Base-by-base conservation (phyloP, 2,888 invertebrate genomes). In the Morpho helenor region DNA sequence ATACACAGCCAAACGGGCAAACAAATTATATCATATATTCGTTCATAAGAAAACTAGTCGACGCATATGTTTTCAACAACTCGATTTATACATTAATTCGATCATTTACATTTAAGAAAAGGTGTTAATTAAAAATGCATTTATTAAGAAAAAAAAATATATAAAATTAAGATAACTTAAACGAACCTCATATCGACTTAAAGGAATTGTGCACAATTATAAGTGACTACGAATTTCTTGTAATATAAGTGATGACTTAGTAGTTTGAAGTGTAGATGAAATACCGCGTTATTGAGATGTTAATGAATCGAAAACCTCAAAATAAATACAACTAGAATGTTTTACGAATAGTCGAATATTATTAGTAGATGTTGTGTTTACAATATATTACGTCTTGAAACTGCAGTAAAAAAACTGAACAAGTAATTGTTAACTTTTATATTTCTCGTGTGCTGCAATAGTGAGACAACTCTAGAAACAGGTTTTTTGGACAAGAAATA, bases 181-280 rank as follows among this genome's bases (percentile, higher is more conserved):
- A 71, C 62, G 68, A 76, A 80, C 76, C 75, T 80, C 72, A 68
- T 68, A 66, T 68, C 74, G 75, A 75, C 73, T 68, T 75, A 72
- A 75, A 85, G 89, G 88, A 89, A 89, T 89, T 89, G 87, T 86
- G 76, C 84, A 81, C 82, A 77, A 76, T 80, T 74, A 72, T 67
- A 74, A 74, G 81, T 80, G 81, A 79, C 72, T 80, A 80, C 84
- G 85, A 84, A 85, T 86, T 87, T 81, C 77, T 76, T 74, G 75
- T 75, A 74, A 64, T 70, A 68, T 74, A 72, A 71, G 72, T 70
- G 72, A 72, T 71, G 65, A 73, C 77, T 75, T 73, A 75, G 68
- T 79, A 79, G 74, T 72, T 16, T 71, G 70, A 62, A 64, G 64
- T 60, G 69, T 71, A 73, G 70, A 71, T 60, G 52, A 57, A 60